Conservation (phyloP, 2,888 invertebrate species). For the Drosophila anomelani region DNA sequence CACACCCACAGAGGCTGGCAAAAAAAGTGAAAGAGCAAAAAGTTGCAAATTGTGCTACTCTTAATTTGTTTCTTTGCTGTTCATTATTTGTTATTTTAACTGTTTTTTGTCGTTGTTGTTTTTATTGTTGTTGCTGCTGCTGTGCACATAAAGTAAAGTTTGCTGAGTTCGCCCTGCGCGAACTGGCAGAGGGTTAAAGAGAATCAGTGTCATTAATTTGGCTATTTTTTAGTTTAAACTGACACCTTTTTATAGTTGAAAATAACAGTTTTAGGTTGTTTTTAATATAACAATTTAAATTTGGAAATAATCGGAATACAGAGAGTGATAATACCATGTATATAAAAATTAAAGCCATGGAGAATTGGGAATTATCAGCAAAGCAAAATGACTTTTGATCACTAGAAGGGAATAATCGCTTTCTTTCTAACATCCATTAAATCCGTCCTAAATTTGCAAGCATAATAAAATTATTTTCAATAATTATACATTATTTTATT, state of each 20-base stretch:
- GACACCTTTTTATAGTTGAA: not conserved
- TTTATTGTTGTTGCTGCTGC: slow-evolving; percentile 40
- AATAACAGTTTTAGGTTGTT: not conserved
- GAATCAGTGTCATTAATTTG: not conserved
- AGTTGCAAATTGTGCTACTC: slow-evolving; percentile 60
- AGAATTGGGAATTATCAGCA: not conserved
- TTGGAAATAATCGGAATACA: not conserved
- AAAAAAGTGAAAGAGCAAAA: slow-evolving; percentile 74
- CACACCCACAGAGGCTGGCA: slow-evolving; percentile 11
- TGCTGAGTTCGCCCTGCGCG: slow-evolving; percentile 56
- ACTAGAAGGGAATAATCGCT: too few species aligned
- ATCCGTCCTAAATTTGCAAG: too few species aligned
- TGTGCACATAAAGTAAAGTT: slow-evolving; percentile 77
- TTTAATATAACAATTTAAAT: not conserved
- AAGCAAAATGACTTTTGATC: not conserved
- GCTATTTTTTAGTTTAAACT: not conserved
- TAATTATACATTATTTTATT: too few species aligned
- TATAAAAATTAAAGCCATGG: too few species aligned
- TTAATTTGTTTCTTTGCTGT: not conserved
- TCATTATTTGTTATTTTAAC: slow-evolving; percentile 8
- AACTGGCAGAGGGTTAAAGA: too few species aligned
- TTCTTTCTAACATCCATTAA: too few species aligned
- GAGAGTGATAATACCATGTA: not conserved
- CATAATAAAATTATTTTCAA: too few species aligned
- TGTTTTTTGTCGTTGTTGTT: not conserved